Evolutionary conservation across 2,888 invertebrate genomes (phyloP), one percentile per base, ranked within the genome.

Genomic region (Elgonia sp.): DNA sequence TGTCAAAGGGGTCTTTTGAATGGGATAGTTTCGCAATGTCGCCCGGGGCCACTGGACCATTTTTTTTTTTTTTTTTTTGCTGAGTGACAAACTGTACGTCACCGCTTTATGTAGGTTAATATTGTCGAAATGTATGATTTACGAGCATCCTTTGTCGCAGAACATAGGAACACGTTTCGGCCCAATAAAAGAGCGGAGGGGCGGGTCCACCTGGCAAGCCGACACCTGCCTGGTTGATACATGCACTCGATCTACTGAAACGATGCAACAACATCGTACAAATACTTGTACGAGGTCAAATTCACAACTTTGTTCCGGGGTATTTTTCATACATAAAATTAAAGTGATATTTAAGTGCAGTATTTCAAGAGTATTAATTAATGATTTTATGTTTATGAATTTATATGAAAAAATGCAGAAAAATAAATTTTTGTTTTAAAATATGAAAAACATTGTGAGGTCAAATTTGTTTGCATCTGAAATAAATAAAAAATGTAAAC

Each of bases 111-210:
- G 76, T 86, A 72, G 86, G 88, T 88, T 86, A 86, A 88, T 88
- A 86, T 86, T 88, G 86, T 86, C 88, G 62, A 80, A 80, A 88
- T 70, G 80, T 84, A 81, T 88, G 88, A 88, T 88, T 86, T 84
- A 88, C 86, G 86, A 83, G 80, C 72, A 62, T 39, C 37, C 76
- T 86, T 88, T 88, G 88, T 88, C 70, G 84, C 57, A 42, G 40
- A 18, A 53, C 53, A 8, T 50, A 55, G 63, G 62, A 85, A 73
- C 60, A 79, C 70, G 77, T 73, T 85, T 70, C 42, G 76, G 70
- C 80, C 29, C 73, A 67, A 79, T 73, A 82, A 80, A 69, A 65
- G 20, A 77, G 85, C 73, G 40, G 63, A 86, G 85, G 72, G 86
- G 77, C 73, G 60, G 63, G 60, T 88, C 65, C 88, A 89, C 84